A percentile compares a stretch with the other conserved stretches of the same genome.
These are phyloP conservation scores for Perithous albicinctus DNA, from an alignment of 2,888 invertebrate genomes.

Conservation along the genomic window DNA sequence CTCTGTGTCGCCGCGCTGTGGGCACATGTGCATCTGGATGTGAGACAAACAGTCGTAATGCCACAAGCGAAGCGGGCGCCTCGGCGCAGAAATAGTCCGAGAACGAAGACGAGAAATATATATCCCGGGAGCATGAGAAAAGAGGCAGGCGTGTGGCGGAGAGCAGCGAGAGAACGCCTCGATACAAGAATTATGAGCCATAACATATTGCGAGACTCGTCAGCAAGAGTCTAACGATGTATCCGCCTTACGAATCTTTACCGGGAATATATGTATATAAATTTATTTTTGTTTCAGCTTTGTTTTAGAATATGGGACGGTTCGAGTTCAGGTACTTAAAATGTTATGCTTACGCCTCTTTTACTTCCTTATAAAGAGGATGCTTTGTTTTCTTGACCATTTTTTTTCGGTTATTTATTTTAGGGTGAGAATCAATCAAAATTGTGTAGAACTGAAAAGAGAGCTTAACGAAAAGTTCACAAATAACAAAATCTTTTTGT, in stretches of 20 bases:
- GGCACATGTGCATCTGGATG: conserved; percentile 66
- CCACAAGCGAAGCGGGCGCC: conserved; percentile 15
- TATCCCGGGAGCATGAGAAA: conserved; percentile 49
- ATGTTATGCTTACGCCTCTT: neutral
- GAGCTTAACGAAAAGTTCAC: neutral
- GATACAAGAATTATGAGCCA: conserved; percentile 47
- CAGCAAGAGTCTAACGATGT: conserved; percentile 6
- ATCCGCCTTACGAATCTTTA: conserved; percentile 5
- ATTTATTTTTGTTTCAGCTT: neutral
- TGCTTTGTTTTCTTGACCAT: neutral
- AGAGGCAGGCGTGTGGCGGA: no score
- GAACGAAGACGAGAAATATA: conserved; percentile 16
- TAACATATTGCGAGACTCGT: conserved; percentile 16
- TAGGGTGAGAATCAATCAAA: no score
- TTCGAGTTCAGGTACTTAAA: neutral
- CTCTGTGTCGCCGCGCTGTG: conserved; percentile 48
- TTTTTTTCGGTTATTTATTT: no score
- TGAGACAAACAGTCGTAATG: conserved; percentile 64
- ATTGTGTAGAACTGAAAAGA: neutral
- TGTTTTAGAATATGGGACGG: neutral
- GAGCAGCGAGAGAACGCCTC: conserved; percentile 28
- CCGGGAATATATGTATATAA: conserved; percentile 3
- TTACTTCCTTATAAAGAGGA: neutral
- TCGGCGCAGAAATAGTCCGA: conserved; percentile 58
- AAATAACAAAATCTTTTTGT: no score